Conservation (phyloP, 2,888 invertebrate genomes). For the Didymodactylos carnosus region DNA sequence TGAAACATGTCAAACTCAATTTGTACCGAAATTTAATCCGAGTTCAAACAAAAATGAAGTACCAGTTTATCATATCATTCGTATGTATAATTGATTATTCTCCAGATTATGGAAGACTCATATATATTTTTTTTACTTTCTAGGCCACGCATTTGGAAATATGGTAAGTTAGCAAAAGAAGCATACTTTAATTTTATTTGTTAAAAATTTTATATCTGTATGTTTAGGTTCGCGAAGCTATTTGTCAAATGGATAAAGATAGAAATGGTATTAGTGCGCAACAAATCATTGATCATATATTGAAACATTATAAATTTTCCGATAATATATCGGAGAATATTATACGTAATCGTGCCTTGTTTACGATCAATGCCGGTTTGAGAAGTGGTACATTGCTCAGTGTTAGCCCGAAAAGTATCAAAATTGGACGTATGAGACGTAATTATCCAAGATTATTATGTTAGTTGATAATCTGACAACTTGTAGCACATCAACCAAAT, state of each 20-base stretch:
- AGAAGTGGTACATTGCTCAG: not conserved
- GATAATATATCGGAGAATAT: not conserved
- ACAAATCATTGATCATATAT: not conserved
- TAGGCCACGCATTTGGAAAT: not conserved
- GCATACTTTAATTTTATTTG: no score
- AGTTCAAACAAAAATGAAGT: not conserved
- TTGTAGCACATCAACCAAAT: no score
- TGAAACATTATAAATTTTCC: not conserved
- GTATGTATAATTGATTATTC: no score
- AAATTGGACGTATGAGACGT: not conserved
- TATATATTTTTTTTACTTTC: no score
- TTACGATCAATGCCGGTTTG: not conserved
- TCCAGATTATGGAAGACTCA: no score
- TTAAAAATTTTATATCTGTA: no score
- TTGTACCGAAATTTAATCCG: not conserved
- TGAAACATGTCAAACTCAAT: not conserved
- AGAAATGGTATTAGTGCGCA: not conserved
- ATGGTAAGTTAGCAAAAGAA: no score
- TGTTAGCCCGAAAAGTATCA: not conserved
- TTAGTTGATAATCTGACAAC: not conserved
- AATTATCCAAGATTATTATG: not conserved
- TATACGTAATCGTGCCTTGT: not conserved
- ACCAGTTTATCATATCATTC: not conserved
- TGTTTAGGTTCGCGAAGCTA: not conserved
- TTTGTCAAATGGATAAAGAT: not conserved